Conservation (phyloP, 2,888 invertebrate genomes). For the Drosophila kambysellisi region DNA sequence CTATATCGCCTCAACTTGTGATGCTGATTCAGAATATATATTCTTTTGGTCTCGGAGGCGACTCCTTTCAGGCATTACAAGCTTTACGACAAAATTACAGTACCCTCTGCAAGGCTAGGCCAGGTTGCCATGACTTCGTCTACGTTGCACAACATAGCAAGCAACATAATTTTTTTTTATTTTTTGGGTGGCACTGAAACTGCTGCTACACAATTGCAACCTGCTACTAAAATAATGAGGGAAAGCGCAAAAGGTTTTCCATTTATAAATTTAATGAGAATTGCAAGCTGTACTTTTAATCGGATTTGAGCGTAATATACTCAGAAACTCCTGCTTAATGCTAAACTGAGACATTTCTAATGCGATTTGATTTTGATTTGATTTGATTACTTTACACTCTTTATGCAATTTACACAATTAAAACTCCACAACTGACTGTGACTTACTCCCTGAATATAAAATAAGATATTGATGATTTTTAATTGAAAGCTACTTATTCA, state of each 20-base stretch:
- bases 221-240: background rate
- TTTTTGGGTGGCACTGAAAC: slow-evolving; percentile 52
- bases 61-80: background rate
- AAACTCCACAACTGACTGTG: background rate
- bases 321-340: background rate
- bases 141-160: slow-evolving; percentile 60
- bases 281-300: background rate
- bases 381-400: background rate
- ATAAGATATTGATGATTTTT: background rate
- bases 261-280: background rate
- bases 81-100: background rate
- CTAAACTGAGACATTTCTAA: background rate
- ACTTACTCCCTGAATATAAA: background rate
- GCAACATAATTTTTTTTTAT: slow-evolving; percentile 1
- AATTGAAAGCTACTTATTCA: background rate
- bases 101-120: background rate
- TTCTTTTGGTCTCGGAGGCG: background rate
- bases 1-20: background rate
- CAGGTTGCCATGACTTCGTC: slow-evolving; percentile 65
- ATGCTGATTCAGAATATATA: background rate
- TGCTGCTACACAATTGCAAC: slow-evolving; percentile 32
- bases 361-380: background rate
- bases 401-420: background rate
- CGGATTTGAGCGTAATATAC: background rate
- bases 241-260: background rate